phyloP scores from a whole-genome alignment of 2,888 invertebrate species.

The Caenorhabditis virilis region DNA sequence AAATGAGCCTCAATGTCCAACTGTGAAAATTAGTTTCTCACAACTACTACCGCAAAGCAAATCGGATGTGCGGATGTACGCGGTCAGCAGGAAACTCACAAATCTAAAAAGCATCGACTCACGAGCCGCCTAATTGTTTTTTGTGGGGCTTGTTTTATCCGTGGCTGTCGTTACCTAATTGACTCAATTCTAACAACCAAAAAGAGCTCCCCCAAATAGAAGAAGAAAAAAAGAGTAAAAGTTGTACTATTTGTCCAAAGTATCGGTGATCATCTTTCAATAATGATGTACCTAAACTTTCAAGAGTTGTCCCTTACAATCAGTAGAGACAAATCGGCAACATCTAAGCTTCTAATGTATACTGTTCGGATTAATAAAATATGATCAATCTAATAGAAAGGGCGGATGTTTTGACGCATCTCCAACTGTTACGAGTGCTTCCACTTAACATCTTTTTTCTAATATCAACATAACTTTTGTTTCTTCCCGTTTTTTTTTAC shows the following conservation, averaged over 20 bases:
- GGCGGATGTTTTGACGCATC: slow-evolving; percentile 8
- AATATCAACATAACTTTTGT: not conserved
- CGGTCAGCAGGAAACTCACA: not conserved
- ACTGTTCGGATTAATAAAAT: slow-evolving; percentile 14
- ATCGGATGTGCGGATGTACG: no score
- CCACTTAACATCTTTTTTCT: slow-evolving; percentile 5
- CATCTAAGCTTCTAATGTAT: slow-evolving; percentile 14
- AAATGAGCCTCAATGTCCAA: slow-evolving; percentile 15
- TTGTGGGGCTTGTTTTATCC: slow-evolving; percentile 6
- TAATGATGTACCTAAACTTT: no score
- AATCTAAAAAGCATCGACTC: slow-evolving; percentile 10
- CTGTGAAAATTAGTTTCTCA: slow-evolving; percentile 26
- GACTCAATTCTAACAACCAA: no score
- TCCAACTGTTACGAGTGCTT: slow-evolving; percentile 23
- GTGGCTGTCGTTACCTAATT: no score
- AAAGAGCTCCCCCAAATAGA: no score
- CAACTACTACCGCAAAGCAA: no score
- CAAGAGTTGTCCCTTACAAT: no score
- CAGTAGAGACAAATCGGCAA: no score
- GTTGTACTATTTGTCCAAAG: slow-evolving; percentile 31
- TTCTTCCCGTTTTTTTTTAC: no score
- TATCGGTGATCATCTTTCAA: slow-evolving; percentile 31
- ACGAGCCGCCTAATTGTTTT: not conserved
- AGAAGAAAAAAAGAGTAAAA: no score
- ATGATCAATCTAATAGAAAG: not conserved